A percentile compares a stretch with the other conserved stretches of the same genome.
Conservation (phyloP, 2,888 invertebrate species). For the Heliconius cydno region DNA sequence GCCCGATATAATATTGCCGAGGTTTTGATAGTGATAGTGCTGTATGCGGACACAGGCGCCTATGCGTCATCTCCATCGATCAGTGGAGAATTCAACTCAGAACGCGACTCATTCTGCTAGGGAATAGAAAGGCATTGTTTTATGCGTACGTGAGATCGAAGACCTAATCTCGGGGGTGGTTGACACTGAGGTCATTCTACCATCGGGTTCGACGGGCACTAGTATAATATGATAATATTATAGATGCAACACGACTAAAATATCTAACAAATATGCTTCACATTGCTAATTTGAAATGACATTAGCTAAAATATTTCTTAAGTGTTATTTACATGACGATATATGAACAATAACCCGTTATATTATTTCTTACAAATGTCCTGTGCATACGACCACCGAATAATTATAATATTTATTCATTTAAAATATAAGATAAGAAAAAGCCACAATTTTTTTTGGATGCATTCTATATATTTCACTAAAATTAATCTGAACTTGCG, state of each 20-base stretch:
- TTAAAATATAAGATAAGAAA: neutral
- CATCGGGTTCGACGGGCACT: conserved; percentile 11
- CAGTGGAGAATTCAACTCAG: conserved; percentile 30
- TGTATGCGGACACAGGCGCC: conserved; percentile 49
- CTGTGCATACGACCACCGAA: no score
- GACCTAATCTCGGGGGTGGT: conserved; percentile 33
- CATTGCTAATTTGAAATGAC: neutral
- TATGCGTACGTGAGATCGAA: conserved; percentile 31
- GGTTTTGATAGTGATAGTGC: conserved; percentile 52
- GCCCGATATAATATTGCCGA: conserved; percentile 57
- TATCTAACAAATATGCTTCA: neutral
- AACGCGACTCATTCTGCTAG: conserved; percentile 25
- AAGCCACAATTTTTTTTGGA: neutral
- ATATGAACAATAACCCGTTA: no score
- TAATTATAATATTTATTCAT: no score
- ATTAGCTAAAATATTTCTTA: neutral
- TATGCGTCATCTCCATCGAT: conserved; percentile 67
- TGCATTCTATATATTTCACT: neutral
- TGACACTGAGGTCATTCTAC: conserved; percentile 37
- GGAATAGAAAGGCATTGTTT: conserved; percentile 30
- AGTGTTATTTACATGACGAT: neutral
- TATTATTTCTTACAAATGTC: no score
- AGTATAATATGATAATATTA: neutral
- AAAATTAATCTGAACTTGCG: neutral
- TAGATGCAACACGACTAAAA: neutral